Percentiles rank a stretch among this genome's conserved stretches.
These are phyloP conservation scores for Nibea coibor DNA, from an alignment of 2,113 vertebrate species.

Conservation along the genomic window DNA sequence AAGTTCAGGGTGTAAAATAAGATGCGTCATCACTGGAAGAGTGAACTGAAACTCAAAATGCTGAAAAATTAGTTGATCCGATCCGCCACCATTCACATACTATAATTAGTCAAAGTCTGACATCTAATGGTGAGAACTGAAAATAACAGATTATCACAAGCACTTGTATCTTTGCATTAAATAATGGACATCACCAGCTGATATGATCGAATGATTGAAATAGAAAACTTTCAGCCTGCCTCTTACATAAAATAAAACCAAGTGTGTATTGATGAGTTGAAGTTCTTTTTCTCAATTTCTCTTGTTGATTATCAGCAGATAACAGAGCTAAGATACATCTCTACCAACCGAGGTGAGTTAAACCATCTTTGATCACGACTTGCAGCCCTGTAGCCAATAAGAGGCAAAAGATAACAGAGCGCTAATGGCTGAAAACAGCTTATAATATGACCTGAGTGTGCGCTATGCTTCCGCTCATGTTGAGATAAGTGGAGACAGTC, in stretches of 20 bases:
- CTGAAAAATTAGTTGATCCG: neutral
- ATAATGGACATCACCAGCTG: neutral
- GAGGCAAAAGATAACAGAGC: neutral
- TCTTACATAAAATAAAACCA: neutral
- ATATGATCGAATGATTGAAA: neutral
- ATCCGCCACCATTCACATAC: neutral
- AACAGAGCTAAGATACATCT: neutral
- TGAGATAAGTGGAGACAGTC: neutral
- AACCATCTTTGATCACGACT: neutral
- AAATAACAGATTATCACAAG: neutral
- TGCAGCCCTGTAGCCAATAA: neutral
- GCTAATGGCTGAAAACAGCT: neutral
- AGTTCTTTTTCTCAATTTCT: too few species aligned
- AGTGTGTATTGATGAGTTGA: neutral
- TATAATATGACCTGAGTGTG: neutral
- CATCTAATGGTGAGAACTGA: constrained; percentile 20
- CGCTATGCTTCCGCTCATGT: neutral
- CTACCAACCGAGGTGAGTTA: neutral
- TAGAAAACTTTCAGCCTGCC: neutral
- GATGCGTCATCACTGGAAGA: neutral
- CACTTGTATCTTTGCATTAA: neutral
- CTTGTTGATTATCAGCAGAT: neutral
- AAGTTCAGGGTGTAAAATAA: neutral
- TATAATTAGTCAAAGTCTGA: constrained; percentile 3
- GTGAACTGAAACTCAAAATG: neutral